Base-by-base conservation (phyloP, 2,888 invertebrate genomes). In the Scotopteryx bipunctaria region DNA sequence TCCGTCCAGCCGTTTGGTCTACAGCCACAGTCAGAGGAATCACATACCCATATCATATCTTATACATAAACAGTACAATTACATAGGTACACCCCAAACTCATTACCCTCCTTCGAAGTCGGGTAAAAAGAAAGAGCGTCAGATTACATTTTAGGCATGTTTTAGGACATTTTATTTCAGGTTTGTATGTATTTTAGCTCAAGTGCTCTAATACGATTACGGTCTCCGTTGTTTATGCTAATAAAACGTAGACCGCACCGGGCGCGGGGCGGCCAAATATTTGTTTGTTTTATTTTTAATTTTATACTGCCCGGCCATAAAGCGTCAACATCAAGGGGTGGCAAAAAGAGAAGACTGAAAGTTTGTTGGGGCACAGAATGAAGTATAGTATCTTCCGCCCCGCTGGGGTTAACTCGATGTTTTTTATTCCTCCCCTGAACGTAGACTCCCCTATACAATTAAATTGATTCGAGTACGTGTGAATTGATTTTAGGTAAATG, bases 281-380 rank as follows among this genome's bases (percentile, higher is more conserved):
- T 64, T 76, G 73, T 76, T 78, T 78, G 66, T 78, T 78, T 78
- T 72, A 67, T 73, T 76, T 73, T 76, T 71, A 69, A 76, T 76
- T 78, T 67, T 71, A 67, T 71, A 70, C 60, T 63, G 63, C 35
- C 27, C 19, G 11, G 16, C 25, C 43, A 35, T 71, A 78, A 72
- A 65, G 66, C 66, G 67, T 67, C 66, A 69, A 69, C 73, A 71
- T 72, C 64, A 68, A 80, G 76, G 80, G 83, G 78, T 75, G 74
- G 75, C 65, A 64, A 75, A 78, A 70, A 68, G 66, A 58, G 25
- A 47, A 43, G 48, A n/a, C n/a, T n/a, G n/a, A n/a, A n/a, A n/a
- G n/a, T n/a, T n/a, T n/a, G n/a, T n/a, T n/a, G n/a, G n/a, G n/a
- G n/a, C n/a, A n/a, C n/a, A n/a, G n/a, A n/a, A n/a, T n/a, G n/a